Conservation (phyloP, 2,797 vertebrate genomes). For the Sardinella longiceps region DNA sequence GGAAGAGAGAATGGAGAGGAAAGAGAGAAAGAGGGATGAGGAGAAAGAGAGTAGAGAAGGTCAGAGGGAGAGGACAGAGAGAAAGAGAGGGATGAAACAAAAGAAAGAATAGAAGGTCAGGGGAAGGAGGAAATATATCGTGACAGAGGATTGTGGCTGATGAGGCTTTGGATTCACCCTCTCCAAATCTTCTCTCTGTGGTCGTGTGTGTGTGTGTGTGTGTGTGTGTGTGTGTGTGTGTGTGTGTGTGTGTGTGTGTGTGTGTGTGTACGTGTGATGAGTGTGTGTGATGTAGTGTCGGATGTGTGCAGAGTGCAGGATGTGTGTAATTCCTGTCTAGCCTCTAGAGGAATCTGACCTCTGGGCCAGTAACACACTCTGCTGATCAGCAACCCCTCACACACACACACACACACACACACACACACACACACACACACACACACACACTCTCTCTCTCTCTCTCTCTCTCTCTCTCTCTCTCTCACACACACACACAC, state of each 20-base stretch:
- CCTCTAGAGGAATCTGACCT: background rate
- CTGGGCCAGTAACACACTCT: background rate
- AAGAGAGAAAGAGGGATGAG: background rate
- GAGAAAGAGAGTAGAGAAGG: too few relatives aligned
- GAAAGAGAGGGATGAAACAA: background rate
- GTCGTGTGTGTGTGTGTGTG: background rate
- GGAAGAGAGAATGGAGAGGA: background rate
- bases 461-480: too few relatives aligned
- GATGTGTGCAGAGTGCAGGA: background rate
- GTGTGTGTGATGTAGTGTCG: slow-evolving; percentile 6
- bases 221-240: background rate
- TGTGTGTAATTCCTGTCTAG: background rate
- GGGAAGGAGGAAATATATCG: background rate
- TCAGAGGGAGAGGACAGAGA: too few relatives aligned
- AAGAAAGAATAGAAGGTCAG: background rate
- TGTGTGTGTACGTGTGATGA: background rate
- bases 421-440: background rate
- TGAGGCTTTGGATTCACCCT: background rate
- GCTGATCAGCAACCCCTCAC: background rate
- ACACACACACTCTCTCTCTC: too few relatives aligned
- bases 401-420: background rate
- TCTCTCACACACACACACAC: background rate
- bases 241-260: background rate
- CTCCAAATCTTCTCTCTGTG: background rate
- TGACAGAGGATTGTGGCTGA: background rate